Evolutionary conservation across 2,888 invertebrate species (phyloP).

Genomic region (Lissocephala sabroskyi): DNA sequence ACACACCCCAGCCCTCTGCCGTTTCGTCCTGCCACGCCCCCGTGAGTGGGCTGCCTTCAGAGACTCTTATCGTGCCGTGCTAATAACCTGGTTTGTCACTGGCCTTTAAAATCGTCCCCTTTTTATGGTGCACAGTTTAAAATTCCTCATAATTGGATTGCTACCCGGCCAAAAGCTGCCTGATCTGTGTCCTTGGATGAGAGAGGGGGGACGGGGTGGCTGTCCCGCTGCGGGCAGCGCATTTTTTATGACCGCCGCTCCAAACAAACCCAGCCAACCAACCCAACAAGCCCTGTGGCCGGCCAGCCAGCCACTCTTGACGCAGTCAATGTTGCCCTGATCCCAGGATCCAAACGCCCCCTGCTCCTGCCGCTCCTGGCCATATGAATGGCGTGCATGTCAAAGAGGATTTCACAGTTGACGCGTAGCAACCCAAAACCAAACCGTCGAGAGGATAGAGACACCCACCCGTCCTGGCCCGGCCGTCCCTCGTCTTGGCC

Average conservation of each 20-base stretch:
- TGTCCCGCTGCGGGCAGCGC: slow-evolving; percentile 18
- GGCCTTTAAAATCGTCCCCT: slow-evolving; percentile 59
- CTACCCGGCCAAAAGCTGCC: slow-evolving; percentile 20
- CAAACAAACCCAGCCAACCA: too few species aligned
- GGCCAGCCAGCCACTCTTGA: slow-evolving; percentile 33
- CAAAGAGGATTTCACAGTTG: slow-evolving; percentile 64
- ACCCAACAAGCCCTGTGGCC: too few species aligned
- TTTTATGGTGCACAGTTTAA: slow-evolving; percentile 62
- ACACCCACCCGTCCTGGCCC: slow-evolving; percentile 10
- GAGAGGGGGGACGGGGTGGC: too few species aligned
- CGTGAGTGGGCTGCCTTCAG: slow-evolving; percentile 1
- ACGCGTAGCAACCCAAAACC: slow-evolving; percentile 57
- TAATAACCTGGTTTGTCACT: slow-evolving; percentile 54
- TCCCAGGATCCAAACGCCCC: slow-evolving; percentile 5
- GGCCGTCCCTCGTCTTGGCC: slow-evolving; percentile 15
- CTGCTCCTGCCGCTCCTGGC: neutral
- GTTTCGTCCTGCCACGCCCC: slow-evolving; percentile 20
- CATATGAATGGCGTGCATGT: slow-evolving; percentile 49
- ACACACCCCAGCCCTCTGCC: too few species aligned
- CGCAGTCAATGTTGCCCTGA: slow-evolving; percentile 18
- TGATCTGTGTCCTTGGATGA: too few species aligned
- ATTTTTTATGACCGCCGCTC: slow-evolving; percentile 36
- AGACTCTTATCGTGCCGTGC: slow-evolving; percentile 31
- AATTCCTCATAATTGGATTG: slow-evolving; percentile 62
- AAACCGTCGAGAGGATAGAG: neutral